phyloP scores from a whole-genome alignment of 2,113 vertebrate genomes.

The Forbesichthys agassizii region DNA sequence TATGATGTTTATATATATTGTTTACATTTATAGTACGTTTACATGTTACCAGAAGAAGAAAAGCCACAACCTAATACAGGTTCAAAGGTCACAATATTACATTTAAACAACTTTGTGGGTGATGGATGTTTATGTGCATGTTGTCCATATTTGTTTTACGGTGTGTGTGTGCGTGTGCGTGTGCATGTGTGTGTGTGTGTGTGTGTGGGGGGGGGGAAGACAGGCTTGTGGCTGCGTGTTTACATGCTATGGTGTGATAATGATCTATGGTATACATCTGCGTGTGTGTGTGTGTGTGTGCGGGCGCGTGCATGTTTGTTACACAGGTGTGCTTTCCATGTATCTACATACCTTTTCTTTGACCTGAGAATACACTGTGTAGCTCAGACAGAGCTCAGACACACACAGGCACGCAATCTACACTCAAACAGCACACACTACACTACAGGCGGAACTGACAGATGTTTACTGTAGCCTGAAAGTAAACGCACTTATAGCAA shows the following conservation, averaged over 20 bases:
- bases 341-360: slow-evolving; percentile 47
- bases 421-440: slow-evolving; percentile 41
- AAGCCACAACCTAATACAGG: slow-evolving; percentile 76
- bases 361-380: slow-evolving; percentile 64
- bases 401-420: slow-evolving; percentile 18
- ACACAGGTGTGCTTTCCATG: slow-evolving; percentile 67
- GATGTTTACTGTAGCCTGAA: neutral
- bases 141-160: slow-evolving; percentile 29
- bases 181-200: slow-evolving; percentile 23
- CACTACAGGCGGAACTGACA: slow-evolving; percentile 31
- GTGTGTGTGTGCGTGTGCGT: slow-evolving; percentile 28
- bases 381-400: slow-evolving; percentile 48
- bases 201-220: neutral
- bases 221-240: neutral
- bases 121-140: slow-evolving; percentile 49
- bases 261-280: neutral
- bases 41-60: slow-evolving; percentile 68
- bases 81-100: slow-evolving; percentile 76
- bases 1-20: slow-evolving; percentile 75
- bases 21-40: slow-evolving; percentile 75
- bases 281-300: slow-evolving; percentile 35
- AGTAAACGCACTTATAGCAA: no score
- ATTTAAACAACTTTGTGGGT: slow-evolving; percentile 67
- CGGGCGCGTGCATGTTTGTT: slow-evolving; percentile 22
- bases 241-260: neutral